phyloP scores from a whole-genome alignment of 2,113 vertebrate species.

The Pachycephala philippinensis region DNA sequence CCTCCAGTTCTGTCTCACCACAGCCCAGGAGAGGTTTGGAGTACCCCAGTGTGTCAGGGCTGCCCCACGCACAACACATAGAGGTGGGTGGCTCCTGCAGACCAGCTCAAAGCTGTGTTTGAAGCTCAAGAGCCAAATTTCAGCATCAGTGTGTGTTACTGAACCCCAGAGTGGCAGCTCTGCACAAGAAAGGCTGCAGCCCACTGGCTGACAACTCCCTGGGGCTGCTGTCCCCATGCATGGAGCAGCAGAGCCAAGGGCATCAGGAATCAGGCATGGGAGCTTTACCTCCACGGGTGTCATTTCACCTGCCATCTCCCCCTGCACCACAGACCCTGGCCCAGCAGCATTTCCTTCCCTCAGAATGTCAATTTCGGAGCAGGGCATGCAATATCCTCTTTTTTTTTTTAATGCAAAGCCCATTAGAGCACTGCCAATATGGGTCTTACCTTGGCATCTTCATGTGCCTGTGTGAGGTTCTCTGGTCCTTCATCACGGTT shows the following conservation, averaged over 20 bases:
- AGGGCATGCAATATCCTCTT: neutral
- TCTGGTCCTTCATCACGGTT: slow-evolving; percentile 85
- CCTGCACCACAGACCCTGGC: neutral
- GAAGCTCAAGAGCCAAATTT: neutral
- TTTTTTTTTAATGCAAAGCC: neutral
- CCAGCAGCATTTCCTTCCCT: neutral
- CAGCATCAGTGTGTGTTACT: neutral
- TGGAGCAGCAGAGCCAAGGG: neutral
- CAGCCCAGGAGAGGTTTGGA: neutral
- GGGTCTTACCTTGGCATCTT: slow-evolving; percentile 86
- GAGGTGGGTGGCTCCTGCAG: neutral
- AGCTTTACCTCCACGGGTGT: neutral
- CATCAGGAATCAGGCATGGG: neutral
- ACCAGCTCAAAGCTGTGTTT: neutral
- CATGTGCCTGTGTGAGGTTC: slow-evolving; percentile 73
- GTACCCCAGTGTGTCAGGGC: neutral
- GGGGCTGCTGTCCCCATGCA: fast-evolving
- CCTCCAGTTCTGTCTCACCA: neutral
- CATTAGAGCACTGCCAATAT: neutral
- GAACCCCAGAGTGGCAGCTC: neutral
- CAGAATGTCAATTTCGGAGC: neutral
- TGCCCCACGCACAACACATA: neutral
- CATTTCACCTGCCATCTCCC: neutral
- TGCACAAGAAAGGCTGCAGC: neutral
- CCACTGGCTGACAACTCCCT: fast-evolving